Evolutionary conservation across 2,797 vertebrate genomes (phyloP).

Genomic region (Myotis findleyi): DNA sequence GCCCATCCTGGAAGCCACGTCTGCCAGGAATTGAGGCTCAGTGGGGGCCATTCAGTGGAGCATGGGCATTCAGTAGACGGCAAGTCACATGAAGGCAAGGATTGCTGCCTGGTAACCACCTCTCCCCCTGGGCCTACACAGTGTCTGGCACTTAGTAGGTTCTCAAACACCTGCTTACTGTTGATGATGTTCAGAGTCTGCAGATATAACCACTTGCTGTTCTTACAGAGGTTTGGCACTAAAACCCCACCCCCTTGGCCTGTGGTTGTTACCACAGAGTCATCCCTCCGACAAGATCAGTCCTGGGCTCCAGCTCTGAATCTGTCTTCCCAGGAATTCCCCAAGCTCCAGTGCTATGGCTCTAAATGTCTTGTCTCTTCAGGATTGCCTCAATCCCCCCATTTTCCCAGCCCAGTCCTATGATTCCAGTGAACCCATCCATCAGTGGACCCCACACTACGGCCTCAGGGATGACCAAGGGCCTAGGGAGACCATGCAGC

Average conservation of each 20-base stretch:
- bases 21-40: not conserved
- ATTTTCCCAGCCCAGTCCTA: not conserved
- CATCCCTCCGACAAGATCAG: not conserved
- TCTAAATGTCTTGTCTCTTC: not conserved
- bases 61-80: too few species aligned
- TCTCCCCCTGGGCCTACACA: not conserved
- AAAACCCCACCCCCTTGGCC: not conserved
- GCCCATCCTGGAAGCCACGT: not conserved
- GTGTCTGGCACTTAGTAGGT: not conserved
- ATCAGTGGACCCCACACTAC: too few species aligned
- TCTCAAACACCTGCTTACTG: not conserved
- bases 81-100: not conserved
- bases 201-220: not conserved
- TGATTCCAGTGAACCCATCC: not conserved
- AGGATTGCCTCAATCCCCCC: not conserved
- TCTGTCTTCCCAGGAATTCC: not conserved
- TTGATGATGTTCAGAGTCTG: not conserved
- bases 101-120: accelerated
- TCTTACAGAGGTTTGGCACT: not conserved
- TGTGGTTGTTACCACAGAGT: not conserved
- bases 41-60: not conserved
- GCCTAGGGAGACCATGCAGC: not conserved
- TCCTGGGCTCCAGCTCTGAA: not conserved
- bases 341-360: not conserved
- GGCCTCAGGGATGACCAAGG: not conserved